Conservation (phyloP, 2,113 vertebrate genomes). For the Sorex fumeus region DNA sequence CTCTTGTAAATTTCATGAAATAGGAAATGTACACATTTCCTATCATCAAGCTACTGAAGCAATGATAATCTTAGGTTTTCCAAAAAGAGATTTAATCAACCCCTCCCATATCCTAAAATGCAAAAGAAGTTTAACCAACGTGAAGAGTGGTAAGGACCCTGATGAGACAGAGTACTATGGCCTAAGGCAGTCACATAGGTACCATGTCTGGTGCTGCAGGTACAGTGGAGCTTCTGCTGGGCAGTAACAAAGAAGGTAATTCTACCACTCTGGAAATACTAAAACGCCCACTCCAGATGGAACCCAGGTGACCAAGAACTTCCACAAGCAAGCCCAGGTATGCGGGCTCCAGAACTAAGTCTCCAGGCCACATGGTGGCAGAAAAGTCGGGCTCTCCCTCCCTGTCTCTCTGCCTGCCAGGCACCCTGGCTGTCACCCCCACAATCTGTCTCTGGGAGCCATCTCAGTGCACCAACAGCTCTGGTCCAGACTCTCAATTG, state of each 20-base stretch:
- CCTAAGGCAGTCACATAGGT: background rate
- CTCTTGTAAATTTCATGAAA: conserved; percentile 37
- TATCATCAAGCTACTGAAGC: conserved; percentile 33
- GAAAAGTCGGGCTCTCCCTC: too few species aligned
- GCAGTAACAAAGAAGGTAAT: background rate
- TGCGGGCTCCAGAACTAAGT: too few species aligned
- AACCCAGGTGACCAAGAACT: too few species aligned
- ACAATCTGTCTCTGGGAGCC: too few species aligned
- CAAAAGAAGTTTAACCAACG: background rate
- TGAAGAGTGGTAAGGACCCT: background rate
- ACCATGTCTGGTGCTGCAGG: background rate
- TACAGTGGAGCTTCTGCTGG: background rate
- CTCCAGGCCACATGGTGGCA: too few species aligned
- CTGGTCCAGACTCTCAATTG: too few species aligned
- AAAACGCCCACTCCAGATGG: too few species aligned
- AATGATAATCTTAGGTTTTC: background rate
- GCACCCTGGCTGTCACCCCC: too few species aligned
- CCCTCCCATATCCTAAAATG: background rate
- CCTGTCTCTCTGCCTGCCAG: too few species aligned
- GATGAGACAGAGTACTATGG: background rate
- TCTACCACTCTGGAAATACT: background rate
- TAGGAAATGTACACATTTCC: conserved; percentile 39
- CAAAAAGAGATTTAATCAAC: conserved; percentile 8
- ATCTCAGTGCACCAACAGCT: too few species aligned
- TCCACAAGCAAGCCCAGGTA: too few species aligned